Evolutionary conservation across 2,113 vertebrate genomes (phyloP), one percentile per base, ranked within the genome.

Genomic region (Dunckerocampus dactyliophorus): DNA sequence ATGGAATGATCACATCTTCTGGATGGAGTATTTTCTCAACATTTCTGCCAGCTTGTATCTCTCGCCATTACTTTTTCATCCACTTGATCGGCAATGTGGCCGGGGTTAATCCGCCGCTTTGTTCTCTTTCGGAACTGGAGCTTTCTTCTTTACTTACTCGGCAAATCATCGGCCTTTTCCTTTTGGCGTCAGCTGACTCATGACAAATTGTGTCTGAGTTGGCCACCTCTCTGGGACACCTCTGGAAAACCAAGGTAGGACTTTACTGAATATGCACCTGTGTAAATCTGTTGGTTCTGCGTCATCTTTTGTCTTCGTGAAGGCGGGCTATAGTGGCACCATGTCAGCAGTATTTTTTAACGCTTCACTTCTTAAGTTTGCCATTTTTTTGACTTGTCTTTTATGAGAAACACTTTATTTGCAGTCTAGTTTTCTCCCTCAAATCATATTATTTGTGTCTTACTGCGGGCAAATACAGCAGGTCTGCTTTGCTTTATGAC

Each of bases 21-120:
- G 12, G 13, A 43, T 21, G 15, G 65, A 45, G 15, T 15, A 8
- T 54, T n/a, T 52, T 16, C 12, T 54, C 7, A n/a, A 51, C 43
- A 19, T 47, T 63, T 54, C 16, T 15, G 12, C 50, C 50, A 13
- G 1, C 53, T 59, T 53, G 50, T 37, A 67, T 62, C 17, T 10
- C 17, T 19, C 14, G 22, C 53, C 62, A 58, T 22, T 43, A 20
- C 3, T 1, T 60, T 50, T 60, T 77, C 15, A 62, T 70, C 57
- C 65, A 56, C 77, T 74, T 62, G 58, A 65, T 48, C 56, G 72
- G 63, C 62, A 65, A 34, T 61, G 59, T 7, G 6, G 47, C 49
- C 21, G 1, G 2, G 51, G 12, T 47, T 21, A 16, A 58, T 45
- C 65, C 48, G 43, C 58, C 59, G 54, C 45, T 74, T 71, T 48